Percentiles rank a stretch among this genome's conserved stretches.
Conservation (phyloP, 1,140 invertebrate genomes). For the Saccostrea cuccullata region DNA sequence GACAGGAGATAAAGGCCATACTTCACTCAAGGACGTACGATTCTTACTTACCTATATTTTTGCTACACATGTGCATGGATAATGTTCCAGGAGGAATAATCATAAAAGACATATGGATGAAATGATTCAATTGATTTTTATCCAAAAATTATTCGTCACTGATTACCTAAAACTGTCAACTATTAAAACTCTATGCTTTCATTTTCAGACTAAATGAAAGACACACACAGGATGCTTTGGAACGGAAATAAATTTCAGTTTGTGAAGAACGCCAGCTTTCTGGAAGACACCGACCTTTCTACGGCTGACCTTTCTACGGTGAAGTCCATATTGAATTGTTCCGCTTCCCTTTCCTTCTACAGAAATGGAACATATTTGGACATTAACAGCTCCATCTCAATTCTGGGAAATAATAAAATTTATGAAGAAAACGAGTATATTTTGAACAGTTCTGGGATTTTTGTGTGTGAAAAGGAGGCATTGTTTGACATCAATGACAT, state of each 20-base stretch:
- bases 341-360: not conserved
- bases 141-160: no score
- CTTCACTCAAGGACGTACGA: no score
- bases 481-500: not conserved
- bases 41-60: no score
- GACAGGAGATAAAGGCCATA: no score
- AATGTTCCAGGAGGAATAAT: no score
- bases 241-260: not conserved
- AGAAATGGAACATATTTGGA: slow-evolving; percentile 4
- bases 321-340: not conserved
- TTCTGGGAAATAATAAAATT: not conserved
- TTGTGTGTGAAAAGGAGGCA: slow-evolving; percentile 16
- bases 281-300: not conserved
- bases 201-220: not conserved
- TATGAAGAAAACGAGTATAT: not conserved
- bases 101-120: no score
- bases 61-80: no score
- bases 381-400: not conserved
- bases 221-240: not conserved
- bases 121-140: no score
- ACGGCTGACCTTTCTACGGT: not conserved
- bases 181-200: not conserved
- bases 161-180: no score
- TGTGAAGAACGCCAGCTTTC: not conserved
- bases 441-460: not conserved